Conservation (phyloP, 2,113 vertebrate genomes). For the Cynopterus brachyotis region DNA sequence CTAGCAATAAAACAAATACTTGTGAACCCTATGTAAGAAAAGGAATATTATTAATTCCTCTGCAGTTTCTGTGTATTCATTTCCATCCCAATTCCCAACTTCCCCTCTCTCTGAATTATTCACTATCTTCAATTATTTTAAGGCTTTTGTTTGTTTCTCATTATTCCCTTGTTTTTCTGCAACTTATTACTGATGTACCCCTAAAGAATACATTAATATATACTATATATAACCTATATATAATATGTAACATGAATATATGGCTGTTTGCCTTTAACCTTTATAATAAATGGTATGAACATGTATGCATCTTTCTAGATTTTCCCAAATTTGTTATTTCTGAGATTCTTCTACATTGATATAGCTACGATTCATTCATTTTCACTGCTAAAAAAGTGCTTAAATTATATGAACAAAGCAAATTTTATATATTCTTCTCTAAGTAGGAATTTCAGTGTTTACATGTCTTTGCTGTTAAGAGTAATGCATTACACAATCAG, state of each 20-base stretch:
- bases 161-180: not conserved
- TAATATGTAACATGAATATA: not conserved
- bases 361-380: not conserved
- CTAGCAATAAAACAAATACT: conserved; percentile 2
- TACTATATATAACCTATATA: not conserved
- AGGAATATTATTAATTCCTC: not conserved
- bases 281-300: not conserved
- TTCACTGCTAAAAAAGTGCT: conserved; percentile 15
- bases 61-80: not conserved
- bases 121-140: not conserved
- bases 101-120: not conserved
- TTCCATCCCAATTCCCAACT: not conserved
- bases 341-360: not conserved
- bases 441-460: not conserved
- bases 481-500: not conserved
- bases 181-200: not conserved
- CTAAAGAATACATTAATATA: not conserved
- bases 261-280: not conserved
- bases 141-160: not conserved
- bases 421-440: not conserved
- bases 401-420: not conserved
- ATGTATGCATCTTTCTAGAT: not conserved
- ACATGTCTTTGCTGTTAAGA: not conserved
- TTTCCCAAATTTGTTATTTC: not conserved
- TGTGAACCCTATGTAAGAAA: not conserved